Percentiles rank a stretch among this genome's conserved stretches.
Evolutionary conservation across 2,888 invertebrate species (phyloP).

Genomic region (Eristalis pertinax): DNA sequence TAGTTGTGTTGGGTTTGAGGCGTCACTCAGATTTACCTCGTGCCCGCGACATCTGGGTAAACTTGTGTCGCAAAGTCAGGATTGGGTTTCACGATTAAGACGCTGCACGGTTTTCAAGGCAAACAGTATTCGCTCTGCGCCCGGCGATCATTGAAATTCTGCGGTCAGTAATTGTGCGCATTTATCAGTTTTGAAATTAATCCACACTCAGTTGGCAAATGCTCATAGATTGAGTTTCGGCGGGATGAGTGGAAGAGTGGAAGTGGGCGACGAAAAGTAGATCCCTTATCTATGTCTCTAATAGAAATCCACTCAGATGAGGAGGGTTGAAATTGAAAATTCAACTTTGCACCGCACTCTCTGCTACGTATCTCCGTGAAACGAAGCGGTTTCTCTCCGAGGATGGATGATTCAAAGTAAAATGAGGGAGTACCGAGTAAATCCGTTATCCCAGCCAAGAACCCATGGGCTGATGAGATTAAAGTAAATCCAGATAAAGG

Average conservation of each 20-base stretch:
- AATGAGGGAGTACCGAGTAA: constrained; percentile 76
- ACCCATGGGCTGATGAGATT: constrained; percentile 81
- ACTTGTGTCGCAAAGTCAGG: constrained; percentile 59
- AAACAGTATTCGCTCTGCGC: background rate
- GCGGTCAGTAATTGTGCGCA: constrained; percentile 42
- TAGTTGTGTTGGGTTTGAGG: constrained; percentile 59
- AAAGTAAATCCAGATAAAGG: constrained; percentile 82
- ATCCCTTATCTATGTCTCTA: constrained; percentile 58
- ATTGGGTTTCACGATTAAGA: constrained; percentile 62
- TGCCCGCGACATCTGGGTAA: constrained; percentile 48
- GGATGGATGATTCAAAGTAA: background rate
- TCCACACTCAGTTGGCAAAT: background rate
- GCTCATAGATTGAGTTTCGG: background rate
- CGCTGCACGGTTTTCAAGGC: constrained; percentile 21
- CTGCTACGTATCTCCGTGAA: background rate
- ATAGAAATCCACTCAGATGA: constrained; percentile 69
- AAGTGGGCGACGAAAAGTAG: background rate
- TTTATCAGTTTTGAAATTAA: constrained; percentile 39
- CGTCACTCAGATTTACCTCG: constrained; percentile 22
- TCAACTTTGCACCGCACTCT: constrained; percentile 25
- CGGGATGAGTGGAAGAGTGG: background rate
- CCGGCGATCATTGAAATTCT: constrained; percentile 14
- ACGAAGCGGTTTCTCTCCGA: constrained; percentile 4
- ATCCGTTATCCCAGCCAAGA: constrained; percentile 75
- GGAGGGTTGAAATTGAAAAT: constrained; percentile 67